These are phyloP conservation scores for Microcebus griseorufus DNA, from an alignment of 2,113 vertebrate species.

Conservation along the genomic window DNA sequence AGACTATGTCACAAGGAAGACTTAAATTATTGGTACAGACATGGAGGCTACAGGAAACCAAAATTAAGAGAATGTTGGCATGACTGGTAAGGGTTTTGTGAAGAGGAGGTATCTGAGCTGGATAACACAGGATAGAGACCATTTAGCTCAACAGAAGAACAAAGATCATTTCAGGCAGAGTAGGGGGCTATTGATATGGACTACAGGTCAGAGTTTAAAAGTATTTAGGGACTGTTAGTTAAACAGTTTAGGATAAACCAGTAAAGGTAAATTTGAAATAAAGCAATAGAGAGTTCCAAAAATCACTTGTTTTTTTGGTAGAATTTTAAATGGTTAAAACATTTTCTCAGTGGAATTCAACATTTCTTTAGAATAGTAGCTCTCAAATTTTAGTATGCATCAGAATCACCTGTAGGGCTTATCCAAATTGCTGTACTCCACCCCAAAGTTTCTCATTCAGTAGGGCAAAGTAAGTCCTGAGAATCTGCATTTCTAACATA, in stretches of 20 bases:
- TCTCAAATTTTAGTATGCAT: background rate
- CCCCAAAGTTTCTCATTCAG: background rate
- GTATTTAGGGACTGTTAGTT: background rate
- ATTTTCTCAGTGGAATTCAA: slow-evolving; percentile 28
- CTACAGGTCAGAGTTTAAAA: background rate
- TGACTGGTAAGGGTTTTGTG: background rate
- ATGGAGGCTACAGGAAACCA: background rate
- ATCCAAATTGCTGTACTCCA: background rate
- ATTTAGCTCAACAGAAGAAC: background rate
- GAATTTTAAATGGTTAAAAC: slow-evolving; percentile 14
- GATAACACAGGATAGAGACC: background rate
- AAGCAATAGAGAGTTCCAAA: background rate
- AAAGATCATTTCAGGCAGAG: background rate
- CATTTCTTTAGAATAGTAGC: background rate
- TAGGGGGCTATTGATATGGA: background rate
- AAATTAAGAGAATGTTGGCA: background rate
- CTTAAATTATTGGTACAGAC: slow-evolving; percentile 14
- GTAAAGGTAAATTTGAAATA: background rate
- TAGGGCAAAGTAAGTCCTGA: background rate
- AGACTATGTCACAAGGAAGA: background rate
- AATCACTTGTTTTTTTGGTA: background rate
- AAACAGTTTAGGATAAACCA: background rate
- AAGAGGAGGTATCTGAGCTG: background rate
- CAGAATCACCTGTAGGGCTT: background rate
- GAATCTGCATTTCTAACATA: background rate